Evolutionary conservation across 2,113 vertebrate species (phyloP).

Genomic region (Rhipidura dahli): DNA sequence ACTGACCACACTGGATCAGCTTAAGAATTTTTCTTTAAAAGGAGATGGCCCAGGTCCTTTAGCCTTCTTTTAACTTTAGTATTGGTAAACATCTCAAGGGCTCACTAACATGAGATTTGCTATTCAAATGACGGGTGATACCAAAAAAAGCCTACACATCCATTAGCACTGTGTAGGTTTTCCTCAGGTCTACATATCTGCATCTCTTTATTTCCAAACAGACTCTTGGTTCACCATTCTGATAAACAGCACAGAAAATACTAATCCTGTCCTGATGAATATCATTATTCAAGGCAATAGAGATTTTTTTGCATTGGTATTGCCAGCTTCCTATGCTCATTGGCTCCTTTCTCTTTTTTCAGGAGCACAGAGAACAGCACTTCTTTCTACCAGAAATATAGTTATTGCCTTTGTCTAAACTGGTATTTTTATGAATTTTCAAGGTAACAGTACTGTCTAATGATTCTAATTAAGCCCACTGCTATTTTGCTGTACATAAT

Average conservation of each 20-base stretch:
- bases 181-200: not conserved
- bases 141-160: not conserved
- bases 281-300: not conserved
- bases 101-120: not conserved
- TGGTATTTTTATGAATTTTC: not conserved
- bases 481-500: not conserved
- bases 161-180: rapidly evolving
- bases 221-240: not conserved
- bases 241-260: not conserved
- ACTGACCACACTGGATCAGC: not conserved
- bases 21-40: not conserved
- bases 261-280: not conserved
- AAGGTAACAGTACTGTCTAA: not conserved
- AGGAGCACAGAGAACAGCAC: not conserved
- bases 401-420: not conserved
- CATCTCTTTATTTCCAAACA: not conserved
- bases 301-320: not conserved
- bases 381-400: not conserved
- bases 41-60: not conserved
- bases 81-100: not conserved
- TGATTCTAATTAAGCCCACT: not conserved
- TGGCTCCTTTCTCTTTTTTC: not conserved
- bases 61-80: not conserved
- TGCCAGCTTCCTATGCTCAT: not conserved
- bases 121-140: not conserved